Conservation (phyloP, 2,113 vertebrate species). For the Chlorodrepanis virens region DNA sequence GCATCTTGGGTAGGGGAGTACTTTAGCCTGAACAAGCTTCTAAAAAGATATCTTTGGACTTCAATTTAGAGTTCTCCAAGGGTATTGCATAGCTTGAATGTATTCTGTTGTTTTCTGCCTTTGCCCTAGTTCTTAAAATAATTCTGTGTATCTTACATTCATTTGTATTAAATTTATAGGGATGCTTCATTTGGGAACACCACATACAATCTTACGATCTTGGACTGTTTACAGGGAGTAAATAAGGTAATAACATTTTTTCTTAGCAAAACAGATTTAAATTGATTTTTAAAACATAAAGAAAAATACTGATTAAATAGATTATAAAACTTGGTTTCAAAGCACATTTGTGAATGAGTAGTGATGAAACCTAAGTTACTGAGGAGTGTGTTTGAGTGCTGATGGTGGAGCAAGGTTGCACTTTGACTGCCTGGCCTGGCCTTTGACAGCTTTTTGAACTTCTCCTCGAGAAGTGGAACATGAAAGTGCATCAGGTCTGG, state of each 20-base stretch:
- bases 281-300: neutral
- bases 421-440: neutral
- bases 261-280: neutral
- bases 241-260: slow-evolving; percentile 82
- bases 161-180: slow-evolving; percentile 73
- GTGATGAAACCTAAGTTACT: neutral
- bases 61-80: neutral
- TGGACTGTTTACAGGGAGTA: slow-evolving; percentile 95
- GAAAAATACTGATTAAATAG: neutral
- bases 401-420: neutral
- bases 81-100: neutral
- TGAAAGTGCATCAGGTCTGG: neutral
- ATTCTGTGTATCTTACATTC: slow-evolving; percentile 12
- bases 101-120: neutral
- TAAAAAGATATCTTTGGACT: neutral
- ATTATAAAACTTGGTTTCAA: neutral
- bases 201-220: slow-evolving; percentile 90
- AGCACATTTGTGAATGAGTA: neutral
- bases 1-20: neutral
- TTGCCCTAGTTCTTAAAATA: neutral
- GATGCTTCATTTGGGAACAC: slow-evolving; percentile 95
- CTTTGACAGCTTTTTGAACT: neutral
- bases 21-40: neutral
- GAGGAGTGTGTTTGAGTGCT: neutral
- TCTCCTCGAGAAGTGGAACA: neutral